Conservation (phyloP, 2,888 invertebrate species). For the Ceriagrion tenellum region DNA sequence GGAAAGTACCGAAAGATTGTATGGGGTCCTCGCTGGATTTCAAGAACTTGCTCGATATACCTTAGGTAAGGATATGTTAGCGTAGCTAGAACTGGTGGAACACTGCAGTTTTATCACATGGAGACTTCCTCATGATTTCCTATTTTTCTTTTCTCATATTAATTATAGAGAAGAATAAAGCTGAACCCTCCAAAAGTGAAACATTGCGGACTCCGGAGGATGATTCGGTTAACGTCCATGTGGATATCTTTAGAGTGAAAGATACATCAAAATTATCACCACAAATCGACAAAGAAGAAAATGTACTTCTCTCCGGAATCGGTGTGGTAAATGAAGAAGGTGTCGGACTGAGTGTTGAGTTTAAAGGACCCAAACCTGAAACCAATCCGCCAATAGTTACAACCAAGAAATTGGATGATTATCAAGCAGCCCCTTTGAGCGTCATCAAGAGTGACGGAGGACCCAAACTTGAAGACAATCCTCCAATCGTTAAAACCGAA, state of each 20-base stretch:
- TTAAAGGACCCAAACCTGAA: background rate
- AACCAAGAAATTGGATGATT: background rate
- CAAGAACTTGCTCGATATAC: conserved; percentile 80
- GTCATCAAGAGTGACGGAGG: no score
- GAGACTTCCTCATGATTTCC: background rate
- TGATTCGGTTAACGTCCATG: background rate
- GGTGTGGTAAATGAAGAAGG: background rate
- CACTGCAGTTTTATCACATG: background rate
- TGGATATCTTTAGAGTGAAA: background rate
- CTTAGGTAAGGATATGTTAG: conserved; percentile 71
- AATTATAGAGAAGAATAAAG: background rate
- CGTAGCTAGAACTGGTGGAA: background rate
- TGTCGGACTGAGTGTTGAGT: background rate
- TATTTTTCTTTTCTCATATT: background rate
- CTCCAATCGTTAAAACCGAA: background rate
- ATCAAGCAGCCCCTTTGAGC: background rate
- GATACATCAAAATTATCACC: background rate
- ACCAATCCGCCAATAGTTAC: background rate
- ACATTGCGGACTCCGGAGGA: background rate
- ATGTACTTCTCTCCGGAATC: background rate
- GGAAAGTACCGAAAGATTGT: conserved; percentile 83
- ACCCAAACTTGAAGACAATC: background rate
- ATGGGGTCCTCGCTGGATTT: conserved; percentile 86
- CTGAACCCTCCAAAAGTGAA: background rate
- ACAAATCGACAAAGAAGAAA: background rate